phyloP scores from a whole-genome alignment of 2,113 vertebrate genomes.

The Neopipo cinnamomea region DNA sequence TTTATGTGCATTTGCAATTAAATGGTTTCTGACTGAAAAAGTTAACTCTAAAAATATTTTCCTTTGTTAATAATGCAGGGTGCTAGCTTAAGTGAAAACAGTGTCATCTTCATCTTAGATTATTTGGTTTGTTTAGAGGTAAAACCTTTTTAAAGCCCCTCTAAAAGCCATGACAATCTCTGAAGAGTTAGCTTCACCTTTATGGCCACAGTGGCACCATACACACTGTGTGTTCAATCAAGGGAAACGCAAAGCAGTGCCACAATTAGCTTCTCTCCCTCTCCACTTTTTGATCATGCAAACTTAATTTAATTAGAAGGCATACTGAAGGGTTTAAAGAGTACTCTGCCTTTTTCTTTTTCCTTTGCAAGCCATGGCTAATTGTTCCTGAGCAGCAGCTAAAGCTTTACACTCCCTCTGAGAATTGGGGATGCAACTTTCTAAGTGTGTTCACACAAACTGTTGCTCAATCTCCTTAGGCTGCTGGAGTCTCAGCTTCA shows the following conservation, averaged over 20 bases:
- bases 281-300: slow-evolving; percentile 24
- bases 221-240: not conserved
- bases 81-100: not conserved
- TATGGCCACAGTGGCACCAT: not conserved
- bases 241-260: not conserved
- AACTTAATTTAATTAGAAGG: slow-evolving; percentile 45
- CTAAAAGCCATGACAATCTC: not conserved
- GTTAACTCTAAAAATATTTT: not conserved
- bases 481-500: slow-evolving; percentile 94
- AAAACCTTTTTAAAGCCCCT: not conserved
- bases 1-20: not conserved
- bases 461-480: slow-evolving; percentile 69
- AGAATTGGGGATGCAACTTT: not conserved
- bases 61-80: not conserved
- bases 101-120: not conserved
- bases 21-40: not conserved
- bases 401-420: slow-evolving; percentile 50
- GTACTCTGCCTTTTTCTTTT: slow-evolving; percentile 34
- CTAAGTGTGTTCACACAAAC: not conserved
- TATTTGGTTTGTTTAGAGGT: not conserved
- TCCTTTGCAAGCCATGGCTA: slow-evolving; percentile 46
- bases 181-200: not conserved
- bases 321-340: slow-evolving; percentile 54
- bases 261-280: not conserved
- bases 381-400: slow-evolving; percentile 4